These are phyloP conservation scores for Acrocyrtus sp. DNA, from an alignment of 2,888 invertebrate genomes.

Conservation along the genomic window DNA sequence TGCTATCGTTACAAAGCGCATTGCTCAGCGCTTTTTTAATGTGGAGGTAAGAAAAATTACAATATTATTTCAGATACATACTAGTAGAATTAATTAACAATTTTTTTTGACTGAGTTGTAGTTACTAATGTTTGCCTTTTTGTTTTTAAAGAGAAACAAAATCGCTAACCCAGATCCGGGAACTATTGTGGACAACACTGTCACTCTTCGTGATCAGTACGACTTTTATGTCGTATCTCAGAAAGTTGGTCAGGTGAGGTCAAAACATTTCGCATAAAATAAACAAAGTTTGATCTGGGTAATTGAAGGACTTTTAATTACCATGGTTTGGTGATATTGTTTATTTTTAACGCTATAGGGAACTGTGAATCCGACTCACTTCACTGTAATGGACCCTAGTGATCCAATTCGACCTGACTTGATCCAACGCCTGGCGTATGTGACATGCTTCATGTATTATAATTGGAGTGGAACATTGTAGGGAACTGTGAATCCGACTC, in stretches of 20 bases:
- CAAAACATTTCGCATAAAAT: no score
- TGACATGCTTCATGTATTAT: conserved; percentile 89
- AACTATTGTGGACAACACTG: conserved; percentile 82
- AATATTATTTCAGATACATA: no score
- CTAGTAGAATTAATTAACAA: no score
- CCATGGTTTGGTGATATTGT: no score
- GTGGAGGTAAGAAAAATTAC: no score
- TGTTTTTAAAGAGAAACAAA: conserved; percentile 24
- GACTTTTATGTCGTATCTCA: conserved; percentile 93
- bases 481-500: conserved; percentile 92
- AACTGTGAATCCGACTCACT: conserved; percentile 92
- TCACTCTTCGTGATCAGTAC: conserved; percentile 80
- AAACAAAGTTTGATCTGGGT: no score
- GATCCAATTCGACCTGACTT: conserved; percentile 78
- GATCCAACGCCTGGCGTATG: conserved; percentile 85
- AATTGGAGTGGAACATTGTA: conserved; percentile 92
- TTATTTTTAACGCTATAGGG: no score
- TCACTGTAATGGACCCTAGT: conserved; percentile 81
- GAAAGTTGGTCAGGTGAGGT: conserved; percentile 74
- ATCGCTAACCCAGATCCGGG: conserved; percentile 83
- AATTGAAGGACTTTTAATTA: no score
- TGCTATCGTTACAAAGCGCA: conserved; percentile 20
- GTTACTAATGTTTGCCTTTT: no score
- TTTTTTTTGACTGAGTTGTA: conserved; percentile 9
- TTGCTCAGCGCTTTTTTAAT: conserved; percentile 31